These are phyloP conservation scores for Cylindroiulus punctatus DNA, from an alignment of 2,888 invertebrate species.

Conservation along the genomic window DNA sequence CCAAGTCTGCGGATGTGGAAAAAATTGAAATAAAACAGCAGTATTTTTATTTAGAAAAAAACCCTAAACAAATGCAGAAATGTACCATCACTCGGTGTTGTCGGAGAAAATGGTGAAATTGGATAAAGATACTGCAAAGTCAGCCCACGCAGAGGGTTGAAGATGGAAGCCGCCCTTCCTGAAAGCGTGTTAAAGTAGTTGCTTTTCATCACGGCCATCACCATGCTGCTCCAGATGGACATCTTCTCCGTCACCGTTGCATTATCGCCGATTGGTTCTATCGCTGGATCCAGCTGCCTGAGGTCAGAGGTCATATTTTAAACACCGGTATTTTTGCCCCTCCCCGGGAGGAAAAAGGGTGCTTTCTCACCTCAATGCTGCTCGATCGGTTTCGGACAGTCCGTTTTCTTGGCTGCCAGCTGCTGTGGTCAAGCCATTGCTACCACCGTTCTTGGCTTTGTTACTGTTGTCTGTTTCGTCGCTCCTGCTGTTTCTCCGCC, in stretches of 20 bases:
- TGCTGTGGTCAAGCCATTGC: background rate
- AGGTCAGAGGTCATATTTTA: background rate
- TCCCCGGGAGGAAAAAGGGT: background rate
- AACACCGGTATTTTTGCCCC: background rate
- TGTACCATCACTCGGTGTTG: conserved; percentile 60
- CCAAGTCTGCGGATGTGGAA: conserved; percentile 61
- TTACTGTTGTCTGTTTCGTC: background rate
- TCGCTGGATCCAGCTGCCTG: conserved; percentile 13
- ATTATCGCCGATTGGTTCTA: background rate
- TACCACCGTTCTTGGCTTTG: background rate
- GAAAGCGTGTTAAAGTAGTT: conserved; percentile 65
- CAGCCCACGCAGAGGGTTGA: conserved; percentile 67
- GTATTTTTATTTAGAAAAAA: background rate
- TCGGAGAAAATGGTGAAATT: conserved; percentile 66
- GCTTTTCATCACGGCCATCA: conserved; percentile 62
- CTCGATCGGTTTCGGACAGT: background rate
- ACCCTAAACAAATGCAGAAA: background rate
- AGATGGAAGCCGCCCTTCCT: conserved; percentile 67
- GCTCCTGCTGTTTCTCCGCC: background rate
- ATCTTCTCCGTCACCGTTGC: conserved; percentile 55
- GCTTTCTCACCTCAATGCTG: background rate
- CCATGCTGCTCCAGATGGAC: conserved; percentile 61
- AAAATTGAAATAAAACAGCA: too few species aligned
- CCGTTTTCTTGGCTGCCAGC: background rate
- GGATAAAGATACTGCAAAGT: conserved; percentile 65